Base-by-base conservation (phyloP, 2,888 invertebrate species). In the Pollenia angustigena region DNA sequence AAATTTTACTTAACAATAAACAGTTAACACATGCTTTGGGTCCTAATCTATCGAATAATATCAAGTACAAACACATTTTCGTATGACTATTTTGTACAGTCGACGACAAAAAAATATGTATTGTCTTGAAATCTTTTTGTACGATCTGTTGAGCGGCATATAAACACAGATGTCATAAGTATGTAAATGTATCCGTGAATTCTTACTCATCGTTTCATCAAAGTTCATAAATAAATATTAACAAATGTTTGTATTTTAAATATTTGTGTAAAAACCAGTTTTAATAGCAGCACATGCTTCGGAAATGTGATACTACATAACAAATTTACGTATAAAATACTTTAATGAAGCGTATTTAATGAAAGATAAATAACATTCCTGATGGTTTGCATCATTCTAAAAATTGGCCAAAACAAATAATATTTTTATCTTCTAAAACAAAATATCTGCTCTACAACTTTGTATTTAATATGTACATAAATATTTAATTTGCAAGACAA, bases 41-140 rank as follows among this genome's bases (percentile, higher is more conserved):
- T 56, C 71, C 32, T 71, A 18, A 44, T 71, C 23, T 58, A 56
- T 14, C 64, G 10, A 58, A 72, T 32, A 18, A 71, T 71, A 58
- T n/a, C 7, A n/a, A 9, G 32, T 10, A 72, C n/a, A 40, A 3
- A 14, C 16, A 42, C 0, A n/a, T 4, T 14, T 11, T 44, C 23
- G 1, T 14, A 2, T 46, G 44, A 14, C 42, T 66, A 18, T n/a
- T 50, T 32, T 50, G n/a, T 32, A 68, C 68, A 68, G 32, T n/a
- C 32, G 10, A 32, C n/a, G 50, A 64, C 44, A 18, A 58, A 52
- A 44, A 50, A 54, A 32, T 6, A n/a, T n/a, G n/a, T n/a, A 32
- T 6, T 32, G 32, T 32, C 6, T 32, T 32, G 32, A 32, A 32
- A 32, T 32, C 6, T 32, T 32, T 32, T 32, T 32, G 32, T 32